Percentiles rank a stretch among this genome's conserved stretches.
Conservation (phyloP, 2,113 vertebrate genomes). For the Sceloporus tristichus region DNA sequence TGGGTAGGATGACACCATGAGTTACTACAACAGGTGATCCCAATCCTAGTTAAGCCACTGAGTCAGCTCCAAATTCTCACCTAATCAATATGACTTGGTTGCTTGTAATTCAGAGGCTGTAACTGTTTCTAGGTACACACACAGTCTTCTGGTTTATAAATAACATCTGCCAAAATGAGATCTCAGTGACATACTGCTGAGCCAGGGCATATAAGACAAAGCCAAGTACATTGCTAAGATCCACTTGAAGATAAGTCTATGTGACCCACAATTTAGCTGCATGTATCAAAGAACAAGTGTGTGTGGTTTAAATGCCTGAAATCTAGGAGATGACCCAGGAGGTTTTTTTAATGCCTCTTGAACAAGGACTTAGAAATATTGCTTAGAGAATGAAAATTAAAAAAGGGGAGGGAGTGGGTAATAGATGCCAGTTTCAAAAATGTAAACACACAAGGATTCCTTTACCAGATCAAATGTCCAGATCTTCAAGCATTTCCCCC, state of each 20-base stretch:
- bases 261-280: background rate
- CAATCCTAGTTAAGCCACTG: too few species aligned
- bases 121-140: constrained; percentile 39
- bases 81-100: background rate
- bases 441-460: constrained; percentile 11
- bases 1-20: too few species aligned
- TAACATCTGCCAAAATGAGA: constrained; percentile 38
- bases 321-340: constrained; percentile 14
- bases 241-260: constrained; percentile 25
- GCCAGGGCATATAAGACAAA: background rate
- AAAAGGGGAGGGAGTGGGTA: background rate
- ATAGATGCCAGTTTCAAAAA: background rate
- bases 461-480: background rate
- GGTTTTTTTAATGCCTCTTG: constrained; percentile 28
- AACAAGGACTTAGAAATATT: background rate
- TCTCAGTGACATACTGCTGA: constrained; percentile 28
- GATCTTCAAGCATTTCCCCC: too few species aligned
- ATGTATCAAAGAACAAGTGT: background rate
- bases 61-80: background rate
- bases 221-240: background rate
- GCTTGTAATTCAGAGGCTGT: constrained; percentile 19
- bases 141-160: constrained; percentile 33
- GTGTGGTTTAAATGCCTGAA: background rate
- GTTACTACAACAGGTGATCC: too few species aligned
- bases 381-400: constrained; percentile 13